Percentiles rank a stretch among this genome's conserved stretches.
These are phyloP conservation scores for Channallabes apus DNA, from an alignment of 2,797 vertebrate genomes.

Conservation along the genomic window DNA sequence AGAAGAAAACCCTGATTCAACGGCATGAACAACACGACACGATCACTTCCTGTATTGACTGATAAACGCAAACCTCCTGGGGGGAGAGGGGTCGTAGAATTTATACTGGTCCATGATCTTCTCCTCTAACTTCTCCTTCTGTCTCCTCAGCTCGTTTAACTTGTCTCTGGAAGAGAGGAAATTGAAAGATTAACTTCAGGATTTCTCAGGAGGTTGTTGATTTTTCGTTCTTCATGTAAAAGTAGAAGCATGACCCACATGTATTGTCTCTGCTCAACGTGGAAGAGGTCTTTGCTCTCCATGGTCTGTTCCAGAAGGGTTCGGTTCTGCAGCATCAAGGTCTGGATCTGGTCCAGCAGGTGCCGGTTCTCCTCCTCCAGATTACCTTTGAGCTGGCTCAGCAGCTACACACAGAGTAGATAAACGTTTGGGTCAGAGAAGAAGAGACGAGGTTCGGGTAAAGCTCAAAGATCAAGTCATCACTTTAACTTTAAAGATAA, in stretches of 20 bases:
- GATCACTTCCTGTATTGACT: not conserved
- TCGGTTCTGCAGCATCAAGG: constrained; percentile 94
- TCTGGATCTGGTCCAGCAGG: constrained; percentile 95
- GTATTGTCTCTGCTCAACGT: constrained; percentile 95
- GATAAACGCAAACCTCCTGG: constrained; percentile 81
- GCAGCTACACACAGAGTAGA: constrained; percentile 70
- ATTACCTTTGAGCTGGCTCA: constrained; percentile 98
- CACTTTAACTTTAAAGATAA: too few relatives aligned
- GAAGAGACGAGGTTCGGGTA: not conserved
- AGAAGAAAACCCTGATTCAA: not conserved
- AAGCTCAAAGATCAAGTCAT: not conserved
- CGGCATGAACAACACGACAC: not conserved
- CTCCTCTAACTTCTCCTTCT: constrained; percentile 98
- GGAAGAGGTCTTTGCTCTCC: constrained; percentile 99
- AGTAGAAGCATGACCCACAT: constrained; percentile 75
- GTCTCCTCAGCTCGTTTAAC: constrained; percentile 92
- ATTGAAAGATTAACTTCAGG: not conserved
- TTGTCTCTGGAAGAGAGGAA: constrained; percentile 80
- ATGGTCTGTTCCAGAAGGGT: constrained; percentile 94
- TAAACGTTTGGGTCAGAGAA: not conserved
- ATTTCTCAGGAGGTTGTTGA: not conserved
- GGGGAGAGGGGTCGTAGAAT: constrained; percentile 96
- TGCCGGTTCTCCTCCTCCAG: constrained; percentile 98
- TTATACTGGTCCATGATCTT: constrained; percentile 99
- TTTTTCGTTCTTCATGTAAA: not conserved